Percentiles rank a stretch among this genome's conserved stretches.
phyloP scores from a whole-genome alignment of 2,113 vertebrate genomes.

The Axis porcinus region DNA sequence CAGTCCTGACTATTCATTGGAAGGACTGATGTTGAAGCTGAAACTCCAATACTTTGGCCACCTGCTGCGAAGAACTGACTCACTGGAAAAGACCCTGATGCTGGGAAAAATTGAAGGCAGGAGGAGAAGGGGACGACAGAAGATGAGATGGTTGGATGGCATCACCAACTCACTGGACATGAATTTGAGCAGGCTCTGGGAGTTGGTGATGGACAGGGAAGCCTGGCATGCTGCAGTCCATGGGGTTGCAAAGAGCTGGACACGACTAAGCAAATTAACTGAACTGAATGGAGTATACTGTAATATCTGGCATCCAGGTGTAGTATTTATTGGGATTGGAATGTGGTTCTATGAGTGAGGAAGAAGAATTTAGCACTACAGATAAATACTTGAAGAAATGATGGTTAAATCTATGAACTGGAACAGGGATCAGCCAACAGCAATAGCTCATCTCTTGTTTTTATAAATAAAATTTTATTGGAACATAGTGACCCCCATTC shows the following conservation, averaged over 20 bases:
- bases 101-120: neutral
- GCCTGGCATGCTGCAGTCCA: neutral
- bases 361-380: neutral
- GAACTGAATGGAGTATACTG: neutral
- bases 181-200: neutral
- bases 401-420: neutral
- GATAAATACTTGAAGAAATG: neutral
- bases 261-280: neutral
- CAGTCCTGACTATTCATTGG: neutral
- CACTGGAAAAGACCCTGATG: neutral
- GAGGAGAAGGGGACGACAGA: neutral
- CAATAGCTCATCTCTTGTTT: neutral
- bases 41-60: neutral
- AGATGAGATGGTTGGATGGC: neutral
- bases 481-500: neutral
- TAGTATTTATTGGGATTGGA: neutral
- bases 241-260: neutral
- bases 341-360: neutral
- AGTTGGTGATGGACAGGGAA: neutral
- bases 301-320: neutral
- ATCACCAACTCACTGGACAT: neutral
- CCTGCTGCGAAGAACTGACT: neutral
- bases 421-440: neutral
- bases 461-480: neutral
- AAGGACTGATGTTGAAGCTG: neutral